Evolutionary conservation across 2,113 vertebrate species (phyloP).

Genomic region (Brachyhypopomus gauderio): DNA sequence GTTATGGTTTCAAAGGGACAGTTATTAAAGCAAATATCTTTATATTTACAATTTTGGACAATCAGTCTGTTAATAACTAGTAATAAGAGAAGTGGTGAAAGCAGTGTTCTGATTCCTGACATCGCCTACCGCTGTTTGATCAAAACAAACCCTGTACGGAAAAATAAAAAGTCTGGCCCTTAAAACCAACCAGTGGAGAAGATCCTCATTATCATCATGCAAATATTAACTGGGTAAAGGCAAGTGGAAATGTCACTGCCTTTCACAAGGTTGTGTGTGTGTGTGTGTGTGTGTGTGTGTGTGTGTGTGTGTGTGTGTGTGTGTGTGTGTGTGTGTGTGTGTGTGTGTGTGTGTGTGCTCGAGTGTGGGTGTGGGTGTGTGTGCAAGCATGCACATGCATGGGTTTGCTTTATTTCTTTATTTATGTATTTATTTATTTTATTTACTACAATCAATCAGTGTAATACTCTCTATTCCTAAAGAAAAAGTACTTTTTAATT

Average conservation of each 20-base stretch:
- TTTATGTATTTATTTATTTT: no score
- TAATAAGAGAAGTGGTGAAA: constrained; percentile 51
- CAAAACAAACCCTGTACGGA: constrained; percentile 50
- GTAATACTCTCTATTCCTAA: neutral
- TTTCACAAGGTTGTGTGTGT: no score
- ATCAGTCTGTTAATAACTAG: constrained; percentile 50
- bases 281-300: neutral
- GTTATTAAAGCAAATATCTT: constrained; percentile 64
- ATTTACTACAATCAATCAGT: neutral
- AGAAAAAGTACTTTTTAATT: neutral
- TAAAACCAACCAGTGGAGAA: neutral
- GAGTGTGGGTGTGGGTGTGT: no score
- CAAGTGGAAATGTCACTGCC: neutral
- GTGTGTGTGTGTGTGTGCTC: neutral
- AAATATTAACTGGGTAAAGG: neutral
- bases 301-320: neutral
- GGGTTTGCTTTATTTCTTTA: no score
- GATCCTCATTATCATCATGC: constrained; percentile 13
- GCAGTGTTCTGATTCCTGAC: constrained; percentile 52
- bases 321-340: neutral
- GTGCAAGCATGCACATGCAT: no score
- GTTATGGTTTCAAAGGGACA: constrained; percentile 59
- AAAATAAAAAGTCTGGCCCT: constrained; percentile 26
- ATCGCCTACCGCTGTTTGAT: constrained; percentile 48
- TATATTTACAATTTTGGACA: constrained; percentile 60